A percentile compares a stretch with the other conserved stretches of the same genome.
Evolutionary conservation across 2,113 vertebrate genomes (phyloP).

Genomic region (Hemiscyllium ocellatum): DNA sequence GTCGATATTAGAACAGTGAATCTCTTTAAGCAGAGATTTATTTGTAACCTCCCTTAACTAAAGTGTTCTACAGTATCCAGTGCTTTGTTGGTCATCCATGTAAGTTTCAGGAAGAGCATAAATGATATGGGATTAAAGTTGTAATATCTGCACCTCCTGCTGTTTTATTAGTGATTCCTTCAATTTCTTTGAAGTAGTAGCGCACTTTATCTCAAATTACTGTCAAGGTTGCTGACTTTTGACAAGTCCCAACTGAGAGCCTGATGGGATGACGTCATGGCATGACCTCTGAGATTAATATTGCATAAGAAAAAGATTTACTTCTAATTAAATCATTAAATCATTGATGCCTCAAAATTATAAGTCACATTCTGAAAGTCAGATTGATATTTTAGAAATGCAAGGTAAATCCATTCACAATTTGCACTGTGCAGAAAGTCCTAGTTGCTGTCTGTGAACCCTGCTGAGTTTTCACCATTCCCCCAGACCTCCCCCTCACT

Average conservation of each 20-base stretch:
- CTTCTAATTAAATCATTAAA: neutral
- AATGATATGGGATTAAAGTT: neutral
- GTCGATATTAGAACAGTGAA: neutral
- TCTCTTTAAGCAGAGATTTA: neutral
- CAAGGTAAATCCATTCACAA: neutral
- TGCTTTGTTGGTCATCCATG: neutral
- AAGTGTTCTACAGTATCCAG: neutral
- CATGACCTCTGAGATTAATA: neutral
- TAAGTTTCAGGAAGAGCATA: neutral
- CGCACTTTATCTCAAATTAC: neutral
- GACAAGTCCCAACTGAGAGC: neutral
- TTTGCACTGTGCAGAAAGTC: neutral
- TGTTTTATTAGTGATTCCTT: neutral
- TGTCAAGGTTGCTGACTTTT: neutral
- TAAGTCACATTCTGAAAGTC: neutral
- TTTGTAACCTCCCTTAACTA: neutral
- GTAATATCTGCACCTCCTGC: neutral
- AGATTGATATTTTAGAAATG: neutral
- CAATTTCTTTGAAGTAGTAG: neutral
- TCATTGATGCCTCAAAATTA: neutral
- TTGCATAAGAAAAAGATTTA: neutral
- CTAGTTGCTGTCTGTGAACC: too few species aligned
- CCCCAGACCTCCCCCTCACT: too few species aligned
- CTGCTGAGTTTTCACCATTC: too few species aligned
- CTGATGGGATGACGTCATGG: neutral